Conservation (phyloP, 1,140 invertebrate genomes). For the Nasonia longicornis region DNA sequence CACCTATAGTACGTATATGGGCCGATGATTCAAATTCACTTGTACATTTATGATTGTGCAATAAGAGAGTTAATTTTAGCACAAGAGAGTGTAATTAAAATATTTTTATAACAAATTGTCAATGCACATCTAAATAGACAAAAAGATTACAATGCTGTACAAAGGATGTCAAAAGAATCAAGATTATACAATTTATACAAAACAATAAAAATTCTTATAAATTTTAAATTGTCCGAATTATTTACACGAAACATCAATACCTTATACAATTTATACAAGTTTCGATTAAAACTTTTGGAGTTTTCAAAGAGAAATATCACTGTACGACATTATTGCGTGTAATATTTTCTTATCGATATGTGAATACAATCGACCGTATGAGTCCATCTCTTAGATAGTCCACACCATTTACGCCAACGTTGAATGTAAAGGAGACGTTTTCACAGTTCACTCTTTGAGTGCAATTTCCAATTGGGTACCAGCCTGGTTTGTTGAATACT, state of each 20-base stretch:
- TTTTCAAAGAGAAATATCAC: constrained; percentile 30
- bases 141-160: constrained; percentile 37
- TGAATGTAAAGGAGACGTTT: constrained; percentile 79
- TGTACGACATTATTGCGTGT: constrained; percentile 34
- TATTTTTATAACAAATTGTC: constrained; percentile 33
- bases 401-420: constrained; percentile 72
- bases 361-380: constrained; percentile 81
- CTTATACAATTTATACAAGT: constrained; percentile 45
- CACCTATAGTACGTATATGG: constrained; percentile 33
- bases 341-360: constrained; percentile 40
- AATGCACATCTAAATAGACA: constrained; percentile 21
- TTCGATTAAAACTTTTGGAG: constrained; percentile 32
- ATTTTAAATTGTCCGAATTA: constrained; percentile 22
- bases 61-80: constrained; percentile 3
- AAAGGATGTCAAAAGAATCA: constrained; percentile 33
- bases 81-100: background rate
- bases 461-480: constrained; percentile 81
- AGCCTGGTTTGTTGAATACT: constrained; percentile 83
- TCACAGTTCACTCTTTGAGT: constrained; percentile 73
- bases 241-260: constrained; percentile 43
- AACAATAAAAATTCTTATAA: constrained; percentile 40
- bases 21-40: background rate
- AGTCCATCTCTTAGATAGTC: constrained; percentile 80
- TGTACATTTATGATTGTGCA: constrained; percentile 25
- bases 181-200: constrained; percentile 46